A percentile compares a stretch with the other conserved stretches of the same genome.
Conservation (phyloP, 2,888 invertebrate species). For the Mesochorus sp. region DNA sequence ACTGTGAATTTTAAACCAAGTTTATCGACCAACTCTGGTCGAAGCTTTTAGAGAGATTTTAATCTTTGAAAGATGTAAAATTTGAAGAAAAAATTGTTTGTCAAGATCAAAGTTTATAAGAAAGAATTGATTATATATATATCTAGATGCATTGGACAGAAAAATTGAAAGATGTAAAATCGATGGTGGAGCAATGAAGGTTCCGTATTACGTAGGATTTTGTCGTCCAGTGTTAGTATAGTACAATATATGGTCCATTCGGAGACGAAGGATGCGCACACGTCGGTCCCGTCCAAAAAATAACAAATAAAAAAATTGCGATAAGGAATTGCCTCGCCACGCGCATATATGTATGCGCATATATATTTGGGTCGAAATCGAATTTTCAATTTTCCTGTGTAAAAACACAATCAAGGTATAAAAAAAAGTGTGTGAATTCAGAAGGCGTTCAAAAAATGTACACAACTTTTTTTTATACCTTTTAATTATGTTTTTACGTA, state of each 20-base stretch:
- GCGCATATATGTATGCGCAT: constrained; percentile 40
- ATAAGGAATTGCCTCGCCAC: constrained; percentile 43
- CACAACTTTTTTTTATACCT: too few relatives aligned
- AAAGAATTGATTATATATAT: constrained; percentile 8
- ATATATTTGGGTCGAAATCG: constrained; percentile 4
- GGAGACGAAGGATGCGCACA: constrained; percentile 36
- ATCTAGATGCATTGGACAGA: too few relatives aligned
- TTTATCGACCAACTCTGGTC: background rate
- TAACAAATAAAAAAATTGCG: too few relatives aligned
- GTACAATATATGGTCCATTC: constrained; percentile 34
- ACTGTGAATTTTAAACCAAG: background rate
- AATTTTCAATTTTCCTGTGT: too few relatives aligned
- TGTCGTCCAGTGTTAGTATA: too few relatives aligned
- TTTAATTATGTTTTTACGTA: too few relatives aligned
- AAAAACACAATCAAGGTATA: too few relatives aligned
- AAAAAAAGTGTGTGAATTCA: too few relatives aligned
- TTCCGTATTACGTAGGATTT: too few relatives aligned
- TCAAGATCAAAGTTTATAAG: background rate
- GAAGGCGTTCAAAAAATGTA: too few relatives aligned
- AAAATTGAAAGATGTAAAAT: too few relatives aligned
- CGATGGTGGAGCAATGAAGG: too few relatives aligned
- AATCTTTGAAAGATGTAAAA: constrained; percentile 7
- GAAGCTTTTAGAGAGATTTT: constrained; percentile 1
- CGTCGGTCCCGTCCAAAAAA: constrained; percentile 59
- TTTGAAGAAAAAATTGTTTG: constrained; percentile 14